phyloP scores from a whole-genome alignment of 2,797 vertebrate species.

The Rhinogobio ventralis region DNA sequence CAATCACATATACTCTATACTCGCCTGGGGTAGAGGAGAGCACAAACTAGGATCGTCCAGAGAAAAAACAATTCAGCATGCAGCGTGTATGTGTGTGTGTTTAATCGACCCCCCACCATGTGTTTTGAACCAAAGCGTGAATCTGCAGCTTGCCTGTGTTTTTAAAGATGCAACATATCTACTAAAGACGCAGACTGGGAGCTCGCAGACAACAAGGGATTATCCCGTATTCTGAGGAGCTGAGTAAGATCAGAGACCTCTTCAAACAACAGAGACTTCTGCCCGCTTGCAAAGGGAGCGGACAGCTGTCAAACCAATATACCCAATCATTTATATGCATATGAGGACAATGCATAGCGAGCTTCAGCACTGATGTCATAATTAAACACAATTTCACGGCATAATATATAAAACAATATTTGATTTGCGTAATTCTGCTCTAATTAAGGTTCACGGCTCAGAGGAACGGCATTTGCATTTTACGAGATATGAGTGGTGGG shows the following conservation, averaged over 20 bases:
- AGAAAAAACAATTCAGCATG: constrained; percentile 50
- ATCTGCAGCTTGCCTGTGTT: constrained; percentile 37
- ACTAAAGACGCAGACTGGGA: constrained; percentile 9
- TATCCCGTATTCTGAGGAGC: constrained; percentile 30
- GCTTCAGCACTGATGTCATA: constrained; percentile 43
- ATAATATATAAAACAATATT: constrained; percentile 46
- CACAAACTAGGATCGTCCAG: constrained; percentile 43
- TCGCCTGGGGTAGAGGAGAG: constrained; percentile 42
- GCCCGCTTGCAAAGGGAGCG: constrained; percentile 7
- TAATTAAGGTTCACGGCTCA: constrained; percentile 49
- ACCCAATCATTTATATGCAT: constrained; percentile 36
- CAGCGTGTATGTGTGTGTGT: constrained; percentile 12
- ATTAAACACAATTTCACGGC: constrained; percentile 40
- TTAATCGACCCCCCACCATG: constrained; percentile 42
- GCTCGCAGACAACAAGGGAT: constrained; percentile 31
- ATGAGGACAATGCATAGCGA: constrained; percentile 14
- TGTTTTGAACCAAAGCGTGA: constrained; percentile 37
- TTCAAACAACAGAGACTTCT: constrained; percentile 36
- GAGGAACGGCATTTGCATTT: constrained; percentile 40
- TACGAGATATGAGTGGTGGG: constrained; percentile 44
- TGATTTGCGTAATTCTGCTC: constrained; percentile 40
- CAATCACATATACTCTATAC: constrained; percentile 58
- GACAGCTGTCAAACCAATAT: constrained; percentile 39
- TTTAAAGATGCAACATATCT: constrained; percentile 33
- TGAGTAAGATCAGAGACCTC: constrained; percentile 39